Base-by-base conservation (phyloP, 2,113 vertebrate species). In the Rhinolophus ferrumequinum region DNA sequence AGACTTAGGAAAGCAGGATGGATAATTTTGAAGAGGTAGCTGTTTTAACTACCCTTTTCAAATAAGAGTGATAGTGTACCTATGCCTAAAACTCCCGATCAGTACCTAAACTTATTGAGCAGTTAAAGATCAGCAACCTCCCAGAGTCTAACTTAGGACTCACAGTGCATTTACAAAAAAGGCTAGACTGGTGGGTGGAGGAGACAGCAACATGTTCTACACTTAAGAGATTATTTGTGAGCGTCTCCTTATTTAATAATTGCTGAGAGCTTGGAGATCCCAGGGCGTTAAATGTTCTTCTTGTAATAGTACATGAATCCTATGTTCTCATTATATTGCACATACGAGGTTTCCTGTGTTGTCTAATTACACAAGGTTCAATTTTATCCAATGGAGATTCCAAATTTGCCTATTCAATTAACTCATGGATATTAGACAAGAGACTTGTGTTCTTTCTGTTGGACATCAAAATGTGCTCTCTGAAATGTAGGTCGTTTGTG, bases 371-470 rank as follows among this genome's bases (percentile, higher is more conserved):
- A 81, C 35, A 73, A 90, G 52, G 64, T 86, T 88, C 90, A 97
- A 3, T 93, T 47, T 26, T 95, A 72, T 64, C 84, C 94, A 95
- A 1, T 66, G 50, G 90, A 97, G 96, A 96, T 75, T 87, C 50
- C 84, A 97, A 92, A 94, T 88, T 85, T 90, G 77, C 86, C 72
- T 94, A 91, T 88, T 93, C 97, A 96, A 94, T 97, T 97, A 97
- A 94, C 88, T 94, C 93, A 9, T 38, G 44, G 24, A 94, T 97
- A 97, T 97, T 95, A 97, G 93, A 94, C 44, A 73, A 81, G 94
- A 96, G 97, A 95, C 88, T 80, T 96, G 73, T 86, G 58, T 77
- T 92, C 89, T 88, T 95, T 84, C 73, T 77, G 60, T 24, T 95
- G 88, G 60, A 88, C 82, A 96, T 82, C 88, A 97, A 84, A 95